Conservation (phyloP, 2,113 vertebrate species). For the Circaetus cinerascens region DNA sequence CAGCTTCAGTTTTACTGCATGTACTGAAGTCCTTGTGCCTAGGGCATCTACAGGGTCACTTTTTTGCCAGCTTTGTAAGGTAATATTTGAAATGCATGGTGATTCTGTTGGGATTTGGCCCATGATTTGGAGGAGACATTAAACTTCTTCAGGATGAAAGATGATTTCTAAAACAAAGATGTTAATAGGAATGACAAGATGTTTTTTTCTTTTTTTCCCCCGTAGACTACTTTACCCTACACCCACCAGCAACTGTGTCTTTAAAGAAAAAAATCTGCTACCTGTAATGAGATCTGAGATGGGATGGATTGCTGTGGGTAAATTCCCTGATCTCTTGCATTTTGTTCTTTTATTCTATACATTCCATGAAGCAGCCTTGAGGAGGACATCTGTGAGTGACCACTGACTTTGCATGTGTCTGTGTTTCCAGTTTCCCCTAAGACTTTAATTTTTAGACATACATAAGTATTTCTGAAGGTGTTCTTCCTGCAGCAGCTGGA, state of each 20-base stretch:
- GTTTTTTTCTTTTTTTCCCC: too few relatives aligned
- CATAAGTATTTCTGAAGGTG: neutral
- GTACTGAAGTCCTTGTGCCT: neutral
- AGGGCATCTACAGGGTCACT: accelerated
- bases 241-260: neutral
- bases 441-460: too few relatives aligned
- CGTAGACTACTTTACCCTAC: neutral
- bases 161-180: neutral
- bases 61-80: neutral
- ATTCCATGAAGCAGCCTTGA: neutral
- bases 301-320: neutral
- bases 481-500: neutral
- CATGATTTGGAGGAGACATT: neutral
- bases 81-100: neutral
- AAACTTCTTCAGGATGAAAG: neutral
- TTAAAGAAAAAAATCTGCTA: neutral
- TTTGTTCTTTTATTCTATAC: neutral
- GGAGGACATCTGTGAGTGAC: neutral
- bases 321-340: neutral
- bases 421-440: neutral
- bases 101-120: neutral
- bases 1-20: neutral
- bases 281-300: neutral
- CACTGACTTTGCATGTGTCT: neutral
- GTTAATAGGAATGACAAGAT: neutral